A percentile compares a stretch with the other conserved stretches of the same genome.
These are phyloP conservation scores for Girardinus metallicus DNA, from an alignment of 2,797 vertebrate genomes.

Conservation along the genomic window DNA sequence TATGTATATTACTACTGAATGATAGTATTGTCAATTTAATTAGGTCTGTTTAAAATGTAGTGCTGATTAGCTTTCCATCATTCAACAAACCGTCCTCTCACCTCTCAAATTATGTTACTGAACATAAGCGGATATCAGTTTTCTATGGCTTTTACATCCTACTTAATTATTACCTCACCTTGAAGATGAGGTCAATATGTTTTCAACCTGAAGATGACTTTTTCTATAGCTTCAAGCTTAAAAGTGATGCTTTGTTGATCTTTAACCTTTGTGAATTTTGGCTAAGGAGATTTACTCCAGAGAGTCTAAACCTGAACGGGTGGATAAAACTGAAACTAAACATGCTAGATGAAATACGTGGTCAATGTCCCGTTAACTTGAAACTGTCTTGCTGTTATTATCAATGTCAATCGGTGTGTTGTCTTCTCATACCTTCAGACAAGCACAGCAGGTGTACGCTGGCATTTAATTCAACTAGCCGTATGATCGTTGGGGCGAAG, in stretches of 20 bases:
- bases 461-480: conserved; percentile 75
- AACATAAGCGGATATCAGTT: not conserved
- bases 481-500: conserved; percentile 89
- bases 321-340: not conserved
- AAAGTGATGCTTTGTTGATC: not conserved
- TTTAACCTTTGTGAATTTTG: not conserved
- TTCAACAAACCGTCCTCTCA: not conserved
- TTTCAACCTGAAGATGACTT: not conserved
- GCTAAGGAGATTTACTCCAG: not conserved
- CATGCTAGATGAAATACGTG: not conserved
- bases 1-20: too few relatives aligned
- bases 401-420: not conserved
- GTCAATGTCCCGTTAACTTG: not conserved
- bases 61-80: not conserved
- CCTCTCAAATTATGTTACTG: not conserved
- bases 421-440: conserved; percentile 86
- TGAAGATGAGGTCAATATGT: not conserved
- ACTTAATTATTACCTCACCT: not conserved
- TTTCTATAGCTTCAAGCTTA: not conserved
- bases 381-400: not conserved
- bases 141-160: not conserved
- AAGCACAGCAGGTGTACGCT: conserved; percentile 88
- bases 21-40: not conserved
- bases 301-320: not conserved
- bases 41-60: not conserved